These are phyloP conservation scores for Gobionotothen gibberifrons DNA, from an alignment of 2,797 vertebrate species.

Conservation along the genomic window DNA sequence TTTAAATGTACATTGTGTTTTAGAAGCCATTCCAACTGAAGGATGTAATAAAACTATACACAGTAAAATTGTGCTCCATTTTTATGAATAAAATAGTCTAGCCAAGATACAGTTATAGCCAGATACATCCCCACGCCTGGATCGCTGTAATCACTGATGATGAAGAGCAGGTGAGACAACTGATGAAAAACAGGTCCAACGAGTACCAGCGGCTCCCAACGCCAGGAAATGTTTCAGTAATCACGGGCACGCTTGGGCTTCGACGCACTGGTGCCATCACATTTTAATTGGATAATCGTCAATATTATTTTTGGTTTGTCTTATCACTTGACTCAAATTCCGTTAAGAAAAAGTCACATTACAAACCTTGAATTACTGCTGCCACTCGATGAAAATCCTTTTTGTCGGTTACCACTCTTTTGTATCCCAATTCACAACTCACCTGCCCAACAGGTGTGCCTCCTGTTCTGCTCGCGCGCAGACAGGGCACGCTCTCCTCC, in stretches of 20 bases:
- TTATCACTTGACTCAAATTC: fast-evolving
- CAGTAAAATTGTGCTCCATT: too few species aligned
- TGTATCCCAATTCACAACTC: slow-evolving; percentile 3
- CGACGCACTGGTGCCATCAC: not conserved
- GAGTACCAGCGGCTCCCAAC: not conserved
- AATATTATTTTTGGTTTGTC: not conserved
- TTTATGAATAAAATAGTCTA: not conserved
- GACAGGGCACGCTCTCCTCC: fast-evolving
- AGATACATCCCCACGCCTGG: not conserved
- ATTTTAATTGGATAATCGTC: not conserved
- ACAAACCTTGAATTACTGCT: slow-evolving; percentile 26
- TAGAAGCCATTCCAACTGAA: too few species aligned
- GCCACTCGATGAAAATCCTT: not conserved
- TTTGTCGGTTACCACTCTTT: fast-evolving
- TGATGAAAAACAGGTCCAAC: slow-evolving; percentile 25
- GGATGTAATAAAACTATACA: too few species aligned
- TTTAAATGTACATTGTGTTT: too few species aligned
- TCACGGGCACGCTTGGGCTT: not conserved
- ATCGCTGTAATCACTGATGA: not conserved
- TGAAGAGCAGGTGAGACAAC: slow-evolving; percentile 28
- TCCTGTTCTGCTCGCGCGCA: not conserved
- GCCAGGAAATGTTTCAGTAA: not conserved
- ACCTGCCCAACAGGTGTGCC: slow-evolving; percentile 48
- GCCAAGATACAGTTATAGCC: not conserved
- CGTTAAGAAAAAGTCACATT: not conserved